A percentile compares a stretch with the other conserved stretches of the same genome.
Conservation (phyloP, 2,113 vertebrate genomes). For the Corythaixoides concolor region DNA sequence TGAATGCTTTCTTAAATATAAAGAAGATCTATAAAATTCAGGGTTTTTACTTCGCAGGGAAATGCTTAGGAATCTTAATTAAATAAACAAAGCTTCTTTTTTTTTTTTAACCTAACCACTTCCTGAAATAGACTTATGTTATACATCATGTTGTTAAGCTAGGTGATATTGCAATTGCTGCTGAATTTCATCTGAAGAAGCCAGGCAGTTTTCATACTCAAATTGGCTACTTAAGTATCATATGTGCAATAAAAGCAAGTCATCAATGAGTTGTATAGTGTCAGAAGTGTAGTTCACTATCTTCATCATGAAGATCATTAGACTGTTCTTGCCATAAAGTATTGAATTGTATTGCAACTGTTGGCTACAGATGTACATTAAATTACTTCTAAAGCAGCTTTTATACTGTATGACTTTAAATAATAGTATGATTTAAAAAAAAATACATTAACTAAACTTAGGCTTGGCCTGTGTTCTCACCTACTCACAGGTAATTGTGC, state of each 20-base stretch:
- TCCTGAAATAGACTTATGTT: background rate
- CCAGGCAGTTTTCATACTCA: background rate
- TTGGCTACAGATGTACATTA: constrained; percentile 8
- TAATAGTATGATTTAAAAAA: background rate
- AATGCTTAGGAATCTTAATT: background rate
- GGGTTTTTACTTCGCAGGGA: background rate
- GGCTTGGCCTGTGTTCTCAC: background rate
- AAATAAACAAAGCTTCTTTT: background rate
- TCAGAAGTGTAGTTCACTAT: background rate
- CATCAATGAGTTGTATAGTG: background rate
- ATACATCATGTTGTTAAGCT: background rate
- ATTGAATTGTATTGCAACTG: constrained; percentile 2
- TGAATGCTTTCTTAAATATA: background rate
- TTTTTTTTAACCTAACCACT: background rate
- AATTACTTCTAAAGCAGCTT: background rate
- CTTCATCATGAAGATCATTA: background rate
- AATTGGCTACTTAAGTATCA: background rate
- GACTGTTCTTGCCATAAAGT: background rate
- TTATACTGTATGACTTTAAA: background rate
- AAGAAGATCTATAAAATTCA: background rate
- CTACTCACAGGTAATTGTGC: background rate
- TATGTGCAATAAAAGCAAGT: background rate
- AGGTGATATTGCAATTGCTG: background rate
- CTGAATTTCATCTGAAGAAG: background rate
- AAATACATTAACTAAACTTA: background rate